Evolutionary conservation across 2,888 invertebrate species (phyloP).

Genomic region (Halictus quadricinctus): DNA sequence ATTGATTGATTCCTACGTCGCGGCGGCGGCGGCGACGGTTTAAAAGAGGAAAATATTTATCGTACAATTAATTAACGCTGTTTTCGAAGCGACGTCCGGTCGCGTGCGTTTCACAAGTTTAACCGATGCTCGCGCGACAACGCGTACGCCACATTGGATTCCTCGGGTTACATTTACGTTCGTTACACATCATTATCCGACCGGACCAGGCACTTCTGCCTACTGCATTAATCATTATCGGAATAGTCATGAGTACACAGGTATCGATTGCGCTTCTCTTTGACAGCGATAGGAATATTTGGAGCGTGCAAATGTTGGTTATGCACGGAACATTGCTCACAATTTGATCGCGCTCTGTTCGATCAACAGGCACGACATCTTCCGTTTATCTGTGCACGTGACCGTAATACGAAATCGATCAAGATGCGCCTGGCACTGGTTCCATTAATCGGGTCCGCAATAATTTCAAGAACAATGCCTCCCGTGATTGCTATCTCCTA

Average conservation of each 20-base stretch:
- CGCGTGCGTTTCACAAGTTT: constrained; percentile 30
- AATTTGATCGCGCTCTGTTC: constrained; percentile 65
- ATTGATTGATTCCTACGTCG: constrained; percentile 28
- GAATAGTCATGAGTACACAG: constrained; percentile 22
- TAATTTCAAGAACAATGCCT: background rate
- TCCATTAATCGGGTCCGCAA: background rate
- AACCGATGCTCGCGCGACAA: constrained; percentile 9
- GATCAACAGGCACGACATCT: constrained; percentile 63
- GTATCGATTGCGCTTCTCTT: constrained; percentile 59
- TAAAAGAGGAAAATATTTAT: constrained; percentile 38
- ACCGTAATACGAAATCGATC: constrained; percentile 24
- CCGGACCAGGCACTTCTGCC: constrained; percentile 51
- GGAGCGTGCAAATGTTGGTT: constrained; percentile 66
- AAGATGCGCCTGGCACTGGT: constrained; percentile 20
- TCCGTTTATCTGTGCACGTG: constrained; percentile 40
- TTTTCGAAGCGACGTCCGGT: background rate
- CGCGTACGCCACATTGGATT: constrained; percentile 16
- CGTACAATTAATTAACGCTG: constrained; percentile 44
- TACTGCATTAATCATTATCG: constrained; percentile 63
- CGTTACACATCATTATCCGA: constrained; percentile 52
- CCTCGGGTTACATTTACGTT: constrained; percentile 35
- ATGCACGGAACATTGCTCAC: constrained; percentile 66
- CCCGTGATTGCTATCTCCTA: background rate
- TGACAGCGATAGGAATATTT: constrained; percentile 55
- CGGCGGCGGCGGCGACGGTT: background rate